Evolutionary conservation across 1,140 invertebrate genomes (phyloP).

Genomic region (Forficula auricularia): DNA sequence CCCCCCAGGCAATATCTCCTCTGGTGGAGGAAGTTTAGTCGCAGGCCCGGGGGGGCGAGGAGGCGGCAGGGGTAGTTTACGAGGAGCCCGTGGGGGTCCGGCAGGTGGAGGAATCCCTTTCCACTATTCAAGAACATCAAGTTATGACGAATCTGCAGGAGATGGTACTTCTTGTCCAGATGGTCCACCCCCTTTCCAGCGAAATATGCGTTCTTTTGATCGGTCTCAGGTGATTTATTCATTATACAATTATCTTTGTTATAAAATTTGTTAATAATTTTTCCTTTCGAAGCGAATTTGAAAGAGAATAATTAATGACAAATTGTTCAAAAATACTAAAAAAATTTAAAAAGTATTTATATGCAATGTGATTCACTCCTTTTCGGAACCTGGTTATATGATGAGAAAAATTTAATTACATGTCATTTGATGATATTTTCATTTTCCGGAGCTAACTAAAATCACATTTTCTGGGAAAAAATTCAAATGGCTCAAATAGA

Average conservation of each 20-base stretch:
- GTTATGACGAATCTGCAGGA: constrained; percentile 31
- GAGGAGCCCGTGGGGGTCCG: constrained; percentile 28
- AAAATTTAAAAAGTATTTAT: too few species aligned
- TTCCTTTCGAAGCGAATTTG: not conserved
- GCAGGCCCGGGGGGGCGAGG: constrained; percentile 28
- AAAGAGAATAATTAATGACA: too few species aligned
- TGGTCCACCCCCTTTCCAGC: constrained; percentile 1
- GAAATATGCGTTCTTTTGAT: constrained; percentile 20
- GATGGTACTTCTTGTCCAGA: constrained; percentile 26
- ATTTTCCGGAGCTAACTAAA: too few species aligned
- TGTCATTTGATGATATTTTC: too few species aligned
- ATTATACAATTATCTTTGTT: constrained; percentile 1
- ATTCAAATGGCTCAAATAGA: too few species aligned
- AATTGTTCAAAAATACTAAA: too few species aligned
- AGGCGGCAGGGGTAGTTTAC: constrained; percentile 35
- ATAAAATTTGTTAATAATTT: not conserved
- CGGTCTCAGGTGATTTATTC: constrained; percentile 24
- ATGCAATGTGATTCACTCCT: too few species aligned
- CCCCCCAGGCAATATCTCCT: constrained; percentile 8
- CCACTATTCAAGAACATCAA: constrained; percentile 34
- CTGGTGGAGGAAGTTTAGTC: not conserved
- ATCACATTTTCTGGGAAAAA: too few species aligned
- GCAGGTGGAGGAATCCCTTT: constrained; percentile 19
- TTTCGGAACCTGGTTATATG: too few species aligned
- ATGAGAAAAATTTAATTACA: too few species aligned